Evolutionary conservation across 2,888 invertebrate species (phyloP), one percentile per base, ranked within the genome.

Genomic region (Eudasyphora cyanicolor): DNA sequence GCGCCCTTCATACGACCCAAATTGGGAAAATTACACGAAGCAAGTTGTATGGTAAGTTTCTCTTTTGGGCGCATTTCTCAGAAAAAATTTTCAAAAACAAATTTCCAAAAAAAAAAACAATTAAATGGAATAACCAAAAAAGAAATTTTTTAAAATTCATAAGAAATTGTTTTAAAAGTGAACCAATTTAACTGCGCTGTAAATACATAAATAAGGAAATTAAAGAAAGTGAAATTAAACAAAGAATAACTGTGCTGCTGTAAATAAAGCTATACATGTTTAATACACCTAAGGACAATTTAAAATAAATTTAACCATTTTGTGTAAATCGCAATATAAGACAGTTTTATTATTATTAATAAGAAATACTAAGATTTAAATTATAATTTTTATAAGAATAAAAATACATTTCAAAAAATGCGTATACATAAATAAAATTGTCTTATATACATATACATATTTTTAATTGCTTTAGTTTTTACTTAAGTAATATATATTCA

Each of bases 1-100:
- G 98, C 99, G 86, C 99, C 99, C 12, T 99, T 99, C 92, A 97
- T 99, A 80, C 94, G 98, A 87, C 98, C 98, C 12, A 97, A 98
- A 92, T 94, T 98, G 85, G 98, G 98, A 87, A 99, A 98, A 93
- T 94, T 98, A 42, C 99, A 99, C 92, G 99, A 99, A 93, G 97
- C 99, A 27, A 97, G 98, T 82, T 98, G 99, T 93, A 97, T 97
- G 97, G 99, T 99, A 93, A 95, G 96, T 92, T 89, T 60, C 24
- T 57, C n/a, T n/a, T n/a, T n/a, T n/a, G n/a, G n/a, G 3, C 35
- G 17, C 29, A 62, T 1, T 62, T 29, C n/a, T n/a, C n/a, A 19
- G 32, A 32, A 74, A 57, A 49, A 45, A 76, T 17, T 51, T 82
- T 76, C 69, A 82, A 79, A 85, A 82, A 79, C 19, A 69, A 75